Conservation (phyloP, 2,797 vertebrate genomes). For the Galaxias olidus region DNA sequence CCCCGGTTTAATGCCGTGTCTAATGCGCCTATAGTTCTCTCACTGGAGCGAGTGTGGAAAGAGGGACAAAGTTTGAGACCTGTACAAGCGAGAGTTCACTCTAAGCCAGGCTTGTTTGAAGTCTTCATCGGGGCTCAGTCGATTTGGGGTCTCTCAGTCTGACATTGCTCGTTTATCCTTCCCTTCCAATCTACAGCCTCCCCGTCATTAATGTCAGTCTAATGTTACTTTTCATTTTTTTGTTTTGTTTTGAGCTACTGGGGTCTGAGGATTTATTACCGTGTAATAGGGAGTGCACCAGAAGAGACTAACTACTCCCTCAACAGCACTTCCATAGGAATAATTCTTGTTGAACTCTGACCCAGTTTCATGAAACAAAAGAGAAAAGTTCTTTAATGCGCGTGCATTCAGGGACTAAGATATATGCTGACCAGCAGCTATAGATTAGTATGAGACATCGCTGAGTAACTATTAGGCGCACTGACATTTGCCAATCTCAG, state of each 20-base stretch:
- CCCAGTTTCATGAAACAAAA: conserved; percentile 44
- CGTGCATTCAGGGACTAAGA: conserved; percentile 33
- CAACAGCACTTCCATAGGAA: conserved; percentile 24
- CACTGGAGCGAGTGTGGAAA: conserved; percentile 71
- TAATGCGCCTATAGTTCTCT: conserved; percentile 77
- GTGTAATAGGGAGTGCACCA: conserved; percentile 37
- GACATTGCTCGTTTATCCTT: conserved; percentile 50
- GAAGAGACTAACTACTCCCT: conserved; percentile 39
- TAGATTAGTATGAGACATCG: conserved; percentile 49
- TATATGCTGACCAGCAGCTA: conserved; percentile 35
- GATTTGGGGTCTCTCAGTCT: conserved; percentile 54
- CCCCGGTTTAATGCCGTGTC: conserved; percentile 81
- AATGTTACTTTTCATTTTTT: conserved; percentile 8
- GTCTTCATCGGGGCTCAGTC: conserved; percentile 69
- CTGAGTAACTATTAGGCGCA: conserved; percentile 51
- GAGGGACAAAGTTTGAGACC: conserved; percentile 82
- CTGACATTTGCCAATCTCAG: conserved; percentile 40
- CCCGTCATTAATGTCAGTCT: conserved; percentile 53
- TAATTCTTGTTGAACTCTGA: conserved; percentile 48
- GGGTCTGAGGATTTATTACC: conserved; percentile 39
- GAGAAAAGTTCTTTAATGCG: conserved; percentile 31
- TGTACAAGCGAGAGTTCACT: conserved; percentile 79
- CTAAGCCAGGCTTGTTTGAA: conserved; percentile 64
- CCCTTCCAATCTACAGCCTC: conserved; percentile 43
- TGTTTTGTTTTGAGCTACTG: conserved; percentile 5